Evolutionary conservation across 2,113 vertebrate species (phyloP).

Genomic region (Epinephelus lanceolatus): DNA sequence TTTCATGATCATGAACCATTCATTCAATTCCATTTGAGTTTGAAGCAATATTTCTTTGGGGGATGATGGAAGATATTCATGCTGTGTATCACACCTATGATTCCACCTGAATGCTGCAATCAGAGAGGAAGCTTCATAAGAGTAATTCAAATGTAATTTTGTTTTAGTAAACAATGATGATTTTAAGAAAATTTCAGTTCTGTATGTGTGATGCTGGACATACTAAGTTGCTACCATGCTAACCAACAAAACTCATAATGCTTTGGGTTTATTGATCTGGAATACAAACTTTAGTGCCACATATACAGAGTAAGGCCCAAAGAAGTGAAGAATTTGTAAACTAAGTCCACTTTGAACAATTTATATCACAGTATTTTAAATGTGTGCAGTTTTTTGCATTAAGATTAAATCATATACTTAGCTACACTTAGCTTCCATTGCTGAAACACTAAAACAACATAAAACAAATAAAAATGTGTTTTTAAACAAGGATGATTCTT

Average conservation of each 20-base stretch:
- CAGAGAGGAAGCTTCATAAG: neutral
- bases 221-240: neutral
- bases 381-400: neutral
- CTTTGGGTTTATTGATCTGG: neutral
- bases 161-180: no score
- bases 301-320: no score
- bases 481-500: no score
- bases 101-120: neutral
- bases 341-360: neutral
- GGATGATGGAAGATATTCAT: neutral
- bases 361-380: neutral
- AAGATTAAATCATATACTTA: neutral
- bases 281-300: neutral
- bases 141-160: no score
- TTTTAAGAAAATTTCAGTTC: no score
- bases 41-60: no score
- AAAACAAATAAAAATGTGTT: no score
- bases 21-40: neutral
- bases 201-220: neutral
- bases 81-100: neutral
- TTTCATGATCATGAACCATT: neutral
- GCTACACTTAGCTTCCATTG: no score
- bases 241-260: neutral
- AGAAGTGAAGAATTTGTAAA: neutral
- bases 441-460: neutral